Base-by-base conservation (phyloP, 2,113 vertebrate species). In the Bucco capensis region DNA sequence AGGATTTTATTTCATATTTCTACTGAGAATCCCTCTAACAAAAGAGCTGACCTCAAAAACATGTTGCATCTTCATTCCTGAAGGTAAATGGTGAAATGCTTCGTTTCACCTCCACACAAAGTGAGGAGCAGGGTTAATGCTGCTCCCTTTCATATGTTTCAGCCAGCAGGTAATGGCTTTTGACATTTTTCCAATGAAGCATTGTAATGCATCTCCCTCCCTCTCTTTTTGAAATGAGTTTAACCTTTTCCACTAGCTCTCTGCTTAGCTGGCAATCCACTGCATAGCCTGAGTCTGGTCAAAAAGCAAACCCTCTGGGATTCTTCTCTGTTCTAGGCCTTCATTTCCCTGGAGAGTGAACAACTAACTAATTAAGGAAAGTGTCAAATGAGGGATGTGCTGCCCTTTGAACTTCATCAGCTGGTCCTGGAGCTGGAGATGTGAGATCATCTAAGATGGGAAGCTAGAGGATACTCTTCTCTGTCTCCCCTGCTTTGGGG, bases 131-230 rank as follows among this genome's bases (percentile, higher is more conserved):
- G 65, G 64, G 61, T 72, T 90, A 83, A 83, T 69, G 70, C 38
- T 75, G 65, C 21, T 88, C 53, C 69, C 70, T 86, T 88, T 94
- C 66, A 65, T 62, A 16, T 58, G 83, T 84, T 90, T 93, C 86
- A 95, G 66, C 28, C 73, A 81, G 70, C 21, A 81, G 65, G 83
- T 94, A 93, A 95, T 72, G 53, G 49, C 70, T 92, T 95, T 78
- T 81, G 93, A 94, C 88, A 75, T 90, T 94, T 95, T 93, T 81
- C 93, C 93, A 72, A 86, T 90, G 80, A 90, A 86, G 53, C 70
- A 84, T 14, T 75, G 33, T 88, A 82, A 91, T 58, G 80, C 54
- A 67, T 72, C 74, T 95, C 77, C 53, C 53, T 61, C 60, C 57
- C 49, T 19, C 57, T 73, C 38, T 44, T 83, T 93, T 8, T 88